These are phyloP conservation scores for Ibidorhyncha struthersii DNA, from an alignment of 2,113 vertebrate species.

Conservation along the genomic window DNA sequence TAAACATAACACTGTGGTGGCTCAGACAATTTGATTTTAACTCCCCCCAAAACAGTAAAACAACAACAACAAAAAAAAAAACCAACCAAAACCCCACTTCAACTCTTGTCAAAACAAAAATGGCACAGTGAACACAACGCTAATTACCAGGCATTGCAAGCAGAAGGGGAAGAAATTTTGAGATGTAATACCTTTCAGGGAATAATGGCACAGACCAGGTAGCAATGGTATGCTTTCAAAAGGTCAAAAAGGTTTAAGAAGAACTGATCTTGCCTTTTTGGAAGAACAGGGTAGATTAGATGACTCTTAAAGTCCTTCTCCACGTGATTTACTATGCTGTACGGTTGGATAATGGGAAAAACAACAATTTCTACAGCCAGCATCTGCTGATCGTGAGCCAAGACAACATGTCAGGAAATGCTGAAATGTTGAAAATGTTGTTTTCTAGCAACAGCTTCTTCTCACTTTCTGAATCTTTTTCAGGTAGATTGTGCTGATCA, in stretches of 20 bases:
- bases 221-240: neutral
- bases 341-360: neutral
- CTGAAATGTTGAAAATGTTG: neutral
- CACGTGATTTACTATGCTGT: neutral
- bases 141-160: neutral
- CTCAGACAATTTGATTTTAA: slow-evolving; percentile 37
- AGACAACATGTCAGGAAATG: neutral
- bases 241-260: neutral
- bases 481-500: neutral
- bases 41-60: neutral
- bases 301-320: neutral
- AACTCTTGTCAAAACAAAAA: neutral
- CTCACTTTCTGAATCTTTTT: neutral
- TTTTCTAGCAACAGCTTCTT: neutral
- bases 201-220: neutral
- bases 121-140: neutral
- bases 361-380: neutral
- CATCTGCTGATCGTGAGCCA: neutral
- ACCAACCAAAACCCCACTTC: neutral
- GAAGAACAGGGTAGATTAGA: neutral
- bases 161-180: neutral
- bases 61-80: neutral
- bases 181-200: neutral
- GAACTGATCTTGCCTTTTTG: neutral
- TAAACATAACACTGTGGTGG: neutral